A percentile compares a stretch with the other conserved stretches of the same genome.
Conservation (phyloP, 2,797 vertebrate species). For the Spea hammondii region DNA sequence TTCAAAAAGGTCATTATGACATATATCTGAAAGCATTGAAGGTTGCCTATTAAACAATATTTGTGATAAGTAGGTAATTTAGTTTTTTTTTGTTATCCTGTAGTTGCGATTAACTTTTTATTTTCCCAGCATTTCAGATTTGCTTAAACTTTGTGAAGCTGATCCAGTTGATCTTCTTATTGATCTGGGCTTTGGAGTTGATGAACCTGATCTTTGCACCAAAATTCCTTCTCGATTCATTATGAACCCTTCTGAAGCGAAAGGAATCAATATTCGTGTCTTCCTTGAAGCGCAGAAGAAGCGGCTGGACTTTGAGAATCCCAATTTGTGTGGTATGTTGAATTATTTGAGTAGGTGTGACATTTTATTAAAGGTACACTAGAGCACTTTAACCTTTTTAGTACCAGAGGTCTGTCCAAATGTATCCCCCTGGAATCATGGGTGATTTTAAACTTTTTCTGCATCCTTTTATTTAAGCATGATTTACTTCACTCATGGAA, state of each 20-base stretch:
- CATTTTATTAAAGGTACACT: too few species aligned
- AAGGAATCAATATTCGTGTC: conserved; percentile 77
- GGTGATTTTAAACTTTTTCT: too few species aligned
- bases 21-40: too few species aligned
- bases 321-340: conserved; percentile 77
- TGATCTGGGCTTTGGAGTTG: conserved; percentile 86
- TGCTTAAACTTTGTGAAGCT: conserved; percentile 75
- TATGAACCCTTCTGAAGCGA: conserved; percentile 74
- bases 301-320: conserved; percentile 76
- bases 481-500: too few species aligned
- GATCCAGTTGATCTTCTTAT: conserved; percentile 88
- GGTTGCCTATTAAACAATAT: not conserved
- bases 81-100: not conserved
- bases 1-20: too few species aligned
- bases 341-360: not conserved
- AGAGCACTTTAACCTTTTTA: too few species aligned
- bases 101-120: conserved; percentile 29
- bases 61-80: not conserved
- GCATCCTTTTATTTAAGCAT: too few species aligned
- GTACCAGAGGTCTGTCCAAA: too few species aligned
- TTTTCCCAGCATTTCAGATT: conserved; percentile 72
- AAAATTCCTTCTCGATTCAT: conserved; percentile 87
- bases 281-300: conserved; percentile 86
- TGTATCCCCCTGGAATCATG: too few species aligned
- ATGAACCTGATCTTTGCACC: conserved; percentile 80